phyloP scores from a whole-genome alignment of 2,888 invertebrate genomes.

The Tiliacea citrago region DNA sequence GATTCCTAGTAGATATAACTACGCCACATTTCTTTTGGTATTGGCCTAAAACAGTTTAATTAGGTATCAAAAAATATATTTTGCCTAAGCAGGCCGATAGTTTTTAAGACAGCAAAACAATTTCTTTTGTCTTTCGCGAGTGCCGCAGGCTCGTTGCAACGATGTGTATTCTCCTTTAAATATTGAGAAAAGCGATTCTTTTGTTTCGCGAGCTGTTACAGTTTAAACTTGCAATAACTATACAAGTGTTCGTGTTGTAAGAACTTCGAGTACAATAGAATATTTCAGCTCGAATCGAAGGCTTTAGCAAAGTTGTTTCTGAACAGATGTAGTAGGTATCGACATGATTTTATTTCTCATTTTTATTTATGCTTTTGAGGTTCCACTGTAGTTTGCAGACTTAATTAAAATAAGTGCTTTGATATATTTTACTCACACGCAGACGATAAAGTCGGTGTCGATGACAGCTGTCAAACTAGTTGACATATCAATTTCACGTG shows the following conservation, averaged over 20 bases:
- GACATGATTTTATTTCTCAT: slow-evolving; percentile 33
- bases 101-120: background rate
- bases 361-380: slow-evolving; percentile 7
- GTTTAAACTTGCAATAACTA: slow-evolving; percentile 47
- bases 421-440: background rate
- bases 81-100: background rate
- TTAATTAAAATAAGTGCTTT: slow-evolving; percentile 9
- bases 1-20: too few species aligned
- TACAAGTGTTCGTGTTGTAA: slow-evolving; percentile 47
- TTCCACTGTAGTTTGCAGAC: background rate
- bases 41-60: too few species aligned
- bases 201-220: slow-evolving; percentile 32
- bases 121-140: background rate
- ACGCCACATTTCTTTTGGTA: too few species aligned
- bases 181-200: slow-evolving; percentile 34
- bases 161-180: background rate
- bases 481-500: background rate
- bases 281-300: slow-evolving; percentile 48
- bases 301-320: slow-evolving; percentile 40
- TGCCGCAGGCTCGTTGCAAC: background rate
- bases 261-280: slow-evolving; percentile 47
- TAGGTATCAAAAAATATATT: too few species aligned
- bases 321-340: slow-evolving; percentile 41
- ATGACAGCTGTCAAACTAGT: slow-evolving; percentile 24
- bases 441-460: background rate